Evolutionary conservation across 2,888 invertebrate species (phyloP).

Genomic region (Parnassius orleans): DNA sequence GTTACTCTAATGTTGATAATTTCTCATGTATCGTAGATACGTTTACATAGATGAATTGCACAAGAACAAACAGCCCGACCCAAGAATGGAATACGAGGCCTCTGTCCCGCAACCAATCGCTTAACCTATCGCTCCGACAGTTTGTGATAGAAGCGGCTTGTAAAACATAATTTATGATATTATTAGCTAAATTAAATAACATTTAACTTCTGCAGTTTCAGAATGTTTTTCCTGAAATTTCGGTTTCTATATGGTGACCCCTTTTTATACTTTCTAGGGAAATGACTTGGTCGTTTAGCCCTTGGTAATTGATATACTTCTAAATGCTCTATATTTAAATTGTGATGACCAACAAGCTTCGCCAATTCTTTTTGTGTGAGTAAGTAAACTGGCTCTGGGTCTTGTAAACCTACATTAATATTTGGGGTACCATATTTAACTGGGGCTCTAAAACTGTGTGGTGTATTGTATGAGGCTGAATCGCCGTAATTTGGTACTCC

Average conservation of each 20-base stretch:
- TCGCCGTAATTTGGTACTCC: slow-evolving; percentile 26
- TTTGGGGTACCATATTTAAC: slow-evolving; percentile 32
- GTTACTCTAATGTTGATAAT: too few species aligned
- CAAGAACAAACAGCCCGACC: too few species aligned
- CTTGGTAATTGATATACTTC: slow-evolving; percentile 57
- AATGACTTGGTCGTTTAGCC: slow-evolving; percentile 38
- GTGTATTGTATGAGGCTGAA: slow-evolving; percentile 40
- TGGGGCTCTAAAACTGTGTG: slow-evolving; percentile 32
- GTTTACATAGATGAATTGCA: too few species aligned
- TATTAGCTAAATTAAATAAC: slow-evolving; percentile 32
- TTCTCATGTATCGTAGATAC: too few species aligned
- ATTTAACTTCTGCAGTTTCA: slow-evolving; percentile 47
- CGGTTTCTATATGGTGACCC: slow-evolving; percentile 43
- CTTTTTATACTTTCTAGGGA: slow-evolving; percentile 49
- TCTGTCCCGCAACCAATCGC: too few species aligned
- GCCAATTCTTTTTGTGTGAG: slow-evolving; percentile 64
- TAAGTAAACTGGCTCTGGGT: slow-evolving; percentile 65
- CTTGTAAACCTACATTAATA: slow-evolving; percentile 16
- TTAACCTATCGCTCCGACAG: too few species aligned
- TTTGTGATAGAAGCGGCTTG: too few species aligned
- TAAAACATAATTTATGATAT: too few species aligned
- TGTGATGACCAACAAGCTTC: slow-evolving; percentile 58
- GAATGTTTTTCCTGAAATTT: slow-evolving; percentile 46
- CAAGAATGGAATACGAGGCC: too few species aligned
- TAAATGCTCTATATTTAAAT: slow-evolving; percentile 64